phyloP scores from a whole-genome alignment of 2,888 invertebrate species.

The Diarsia mendica region DNA sequence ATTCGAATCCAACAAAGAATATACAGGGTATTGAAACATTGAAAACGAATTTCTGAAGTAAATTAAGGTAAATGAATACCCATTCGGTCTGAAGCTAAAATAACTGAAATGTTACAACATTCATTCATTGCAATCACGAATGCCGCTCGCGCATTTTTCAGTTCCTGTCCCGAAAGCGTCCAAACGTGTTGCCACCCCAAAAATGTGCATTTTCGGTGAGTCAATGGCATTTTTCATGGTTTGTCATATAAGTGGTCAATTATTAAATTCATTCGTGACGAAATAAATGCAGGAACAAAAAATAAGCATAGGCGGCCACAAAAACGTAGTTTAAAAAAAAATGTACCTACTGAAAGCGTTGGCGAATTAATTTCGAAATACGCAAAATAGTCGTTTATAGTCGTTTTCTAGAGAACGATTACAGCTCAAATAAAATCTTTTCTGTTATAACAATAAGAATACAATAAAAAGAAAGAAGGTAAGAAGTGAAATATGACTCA shows the following conservation, averaged over 20 bases:
- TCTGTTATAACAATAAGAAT: neutral
- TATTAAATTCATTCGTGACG: constrained; percentile 49
- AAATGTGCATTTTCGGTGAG: constrained; percentile 23
- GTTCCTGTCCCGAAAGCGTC: constrained; percentile 14
- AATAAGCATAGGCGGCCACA: constrained; percentile 34
- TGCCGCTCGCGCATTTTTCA: constrained; percentile 7
- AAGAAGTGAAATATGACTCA: constrained; percentile 1
- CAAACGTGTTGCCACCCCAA: constrained; percentile 11
- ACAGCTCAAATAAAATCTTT: constrained; percentile 15
- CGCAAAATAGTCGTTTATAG: constrained; percentile 31
- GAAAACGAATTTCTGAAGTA: neutral
- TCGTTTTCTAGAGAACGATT: constrained; percentile 49
- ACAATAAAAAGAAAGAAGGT: neutral
- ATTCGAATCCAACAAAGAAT: neutral
- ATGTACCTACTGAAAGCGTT: constrained; percentile 49
- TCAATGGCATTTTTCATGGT: constrained; percentile 35
- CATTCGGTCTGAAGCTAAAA: neutral
- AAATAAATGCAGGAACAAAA: constrained; percentile 55
- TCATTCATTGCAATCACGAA: constrained; percentile 6
- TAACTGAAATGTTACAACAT: constrained; percentile 12
- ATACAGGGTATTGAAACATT: neutral
- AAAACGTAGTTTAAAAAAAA: constrained; percentile 28
- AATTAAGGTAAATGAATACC: neutral
- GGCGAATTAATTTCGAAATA: constrained; percentile 60
- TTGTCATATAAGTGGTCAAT: constrained; percentile 57